Evolutionary conservation across 2,797 vertebrate genomes (phyloP), one percentile per base, ranked within the genome.

Genomic region (Sandelia bainsii): DNA sequence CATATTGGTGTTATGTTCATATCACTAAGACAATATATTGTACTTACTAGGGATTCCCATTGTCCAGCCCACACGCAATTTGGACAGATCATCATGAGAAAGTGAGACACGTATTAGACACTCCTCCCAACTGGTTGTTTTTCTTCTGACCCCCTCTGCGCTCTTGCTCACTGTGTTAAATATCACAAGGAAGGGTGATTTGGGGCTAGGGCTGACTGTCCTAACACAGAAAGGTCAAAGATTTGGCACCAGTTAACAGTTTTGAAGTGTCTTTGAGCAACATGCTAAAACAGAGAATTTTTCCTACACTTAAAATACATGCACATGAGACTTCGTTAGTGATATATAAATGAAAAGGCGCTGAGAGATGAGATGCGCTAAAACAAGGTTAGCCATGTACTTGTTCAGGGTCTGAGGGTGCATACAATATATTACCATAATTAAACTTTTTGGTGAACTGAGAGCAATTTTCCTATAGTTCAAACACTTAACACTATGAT

Each of bases 151-250:
- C 77, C 62, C 58, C 68, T 75, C 65, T 87, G 67, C 72, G 83
- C 77, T 83, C 83, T 86, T 84, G 72, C 78, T 91, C 85, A 82
- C 81, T 79, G 48, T 82, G 80, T 80, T 88, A 91, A 91, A 92
- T 92, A 89, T 90, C 87, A 91, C 5, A 60, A 71, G 59, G 74
- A 82, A 85, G 79, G 86, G 62, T 80, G 86, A 85, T 85, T 87
- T 78, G 76, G 82, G 77, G 88, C 87, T 81, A 6, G 45, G 82
- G 81, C 83, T 85, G 69, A 81, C 67, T 85, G 80, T 86, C 84
- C 83, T 86, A 78, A 78, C 80, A 81, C 79, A 17, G 48, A 93
- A 91, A 92, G 90, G 91, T 91, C 91, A 92, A 62, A 73, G 66
- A 81, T 86, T 88, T 92, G 89, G 89, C 86, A 59, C 67, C 39